phyloP scores from a whole-genome alignment of 2,888 invertebrate genomes.

The Ormyrus thymus region DNA sequence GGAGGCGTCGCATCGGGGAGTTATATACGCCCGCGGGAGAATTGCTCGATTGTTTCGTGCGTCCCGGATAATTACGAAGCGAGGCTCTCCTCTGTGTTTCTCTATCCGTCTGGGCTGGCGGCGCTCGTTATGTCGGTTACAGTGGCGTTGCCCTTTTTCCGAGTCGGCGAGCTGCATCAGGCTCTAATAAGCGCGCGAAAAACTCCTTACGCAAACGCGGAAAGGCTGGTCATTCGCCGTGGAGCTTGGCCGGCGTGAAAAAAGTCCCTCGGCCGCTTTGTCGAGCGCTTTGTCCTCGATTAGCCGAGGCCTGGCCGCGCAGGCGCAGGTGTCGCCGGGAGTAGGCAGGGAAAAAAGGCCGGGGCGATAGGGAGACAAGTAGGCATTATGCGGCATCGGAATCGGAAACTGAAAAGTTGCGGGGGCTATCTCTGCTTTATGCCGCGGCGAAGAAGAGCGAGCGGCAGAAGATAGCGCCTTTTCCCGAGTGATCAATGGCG shows the following conservation, averaged over 20 bases:
- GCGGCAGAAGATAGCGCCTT: conserved; percentile 32
- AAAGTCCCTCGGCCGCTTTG: too few relatives aligned
- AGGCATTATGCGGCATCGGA: conserved; percentile 53
- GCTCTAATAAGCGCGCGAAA: conserved; percentile 5
- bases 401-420: conserved; percentile 53
- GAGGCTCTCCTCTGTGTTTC: background rate
- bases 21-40: conserved; percentile 14
- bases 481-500: conserved; percentile 54
- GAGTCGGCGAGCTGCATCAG: background rate
- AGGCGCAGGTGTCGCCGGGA: too few relatives aligned
- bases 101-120: background rate
- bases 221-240: background rate
- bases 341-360: conserved; percentile 24
- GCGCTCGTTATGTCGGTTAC: conserved; percentile 15
- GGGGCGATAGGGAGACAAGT: conserved; percentile 40
- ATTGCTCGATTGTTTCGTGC: conserved; percentile 41
- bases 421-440: conserved; percentile 19
- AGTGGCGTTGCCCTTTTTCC: conserved; percentile 16
- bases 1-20: background rate
- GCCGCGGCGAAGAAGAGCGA: conserved; percentile 1
- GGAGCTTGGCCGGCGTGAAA: too few relatives aligned
- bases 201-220: conserved; percentile 3
- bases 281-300: too few relatives aligned
- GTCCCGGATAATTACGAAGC: conserved; percentile 47
- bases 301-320: too few relatives aligned